Base-by-base conservation (phyloP, 1,140 invertebrate species). In the Trachymyrmex cornetzi region DNA sequence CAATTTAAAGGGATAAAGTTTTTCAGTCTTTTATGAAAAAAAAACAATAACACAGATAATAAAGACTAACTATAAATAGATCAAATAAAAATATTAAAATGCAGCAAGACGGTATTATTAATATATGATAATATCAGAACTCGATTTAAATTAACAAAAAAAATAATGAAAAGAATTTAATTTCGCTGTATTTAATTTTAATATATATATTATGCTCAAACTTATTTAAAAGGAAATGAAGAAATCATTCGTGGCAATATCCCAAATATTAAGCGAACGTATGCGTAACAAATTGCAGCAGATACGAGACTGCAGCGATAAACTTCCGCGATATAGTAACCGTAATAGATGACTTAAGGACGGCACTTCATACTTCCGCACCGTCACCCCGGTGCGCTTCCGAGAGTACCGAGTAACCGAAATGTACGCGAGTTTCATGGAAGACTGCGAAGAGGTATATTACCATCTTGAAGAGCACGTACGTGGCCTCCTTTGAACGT, bases 401-500 rank as follows among this genome's bases (percentile, higher is more conserved):
- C 48, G 1, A 57, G 30, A 82, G 24, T 38, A 80, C 63, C 77
- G 30, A 55, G 63, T 74, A 75, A 84, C 80, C 72, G 80, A 63
- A 84, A 84, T 44, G 38, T 82, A 69, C 77, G 50, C 64, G 69
- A 50, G 55, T 84, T 84, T 84, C 69, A 38, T 84, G 69, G 80
- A 84, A 59, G 69, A 84, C 19, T 44, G 24, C 55, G 69, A 84
- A 7, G 38, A 71, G 27, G 69, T 50, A 74, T 34, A 63, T 75
- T 38, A 67, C 38, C 24, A 38, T 75, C 12, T 44, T 12, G 69
- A 84, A 74, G 38, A 84, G 55, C 80, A 84, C 80, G 80, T 84
- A 84, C 80, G 55, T 74, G 38, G 57, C 69, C 69, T 84, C 80
- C 48, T 75, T 84, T 69, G 80, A 82, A 82, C 67, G 80, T 82